phyloP scores from a whole-genome alignment of 2,888 invertebrate species.

The Heteromurus nitidus region DNA sequence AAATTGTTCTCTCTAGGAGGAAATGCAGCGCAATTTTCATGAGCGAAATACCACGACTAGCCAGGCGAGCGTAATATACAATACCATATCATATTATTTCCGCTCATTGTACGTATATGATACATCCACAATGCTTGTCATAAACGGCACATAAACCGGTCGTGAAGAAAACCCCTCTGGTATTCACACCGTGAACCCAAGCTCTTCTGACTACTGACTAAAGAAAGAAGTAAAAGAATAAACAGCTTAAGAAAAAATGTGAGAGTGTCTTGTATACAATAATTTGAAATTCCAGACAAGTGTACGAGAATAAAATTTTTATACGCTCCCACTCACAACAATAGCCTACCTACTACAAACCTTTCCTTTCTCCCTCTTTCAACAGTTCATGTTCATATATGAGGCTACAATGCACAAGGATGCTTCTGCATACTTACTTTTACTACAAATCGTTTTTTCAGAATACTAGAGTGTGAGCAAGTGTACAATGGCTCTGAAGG shows the following conservation, averaged over 20 bases:
- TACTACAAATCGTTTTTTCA: conserved; percentile 41
- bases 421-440: background rate
- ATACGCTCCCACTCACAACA: conserved; percentile 38
- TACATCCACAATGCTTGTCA: background rate
- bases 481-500: background rate
- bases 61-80: background rate
- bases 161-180: background rate
- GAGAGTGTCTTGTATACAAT: background rate
- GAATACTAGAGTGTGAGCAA: background rate
- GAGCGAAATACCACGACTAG: conserved; percentile 8
- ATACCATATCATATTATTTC: background rate
- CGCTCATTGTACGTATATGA: no score
- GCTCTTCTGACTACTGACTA: background rate
- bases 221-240: background rate
- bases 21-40: background rate
- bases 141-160: background rate
- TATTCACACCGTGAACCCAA: background rate
- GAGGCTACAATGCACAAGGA: background rate
- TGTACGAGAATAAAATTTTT: conserved; percentile 49
- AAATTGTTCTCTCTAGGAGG: background rate
- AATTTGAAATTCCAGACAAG: conserved; percentile 51
- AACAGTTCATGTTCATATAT: no score
- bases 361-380: conserved; percentile 3
- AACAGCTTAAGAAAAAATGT: background rate
- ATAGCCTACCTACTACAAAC: no score